A percentile compares a stretch with the other conserved stretches of the same genome.
Conservation (phyloP, 1,140 invertebrate genomes). For the Drosophila ogumai region DNA sequence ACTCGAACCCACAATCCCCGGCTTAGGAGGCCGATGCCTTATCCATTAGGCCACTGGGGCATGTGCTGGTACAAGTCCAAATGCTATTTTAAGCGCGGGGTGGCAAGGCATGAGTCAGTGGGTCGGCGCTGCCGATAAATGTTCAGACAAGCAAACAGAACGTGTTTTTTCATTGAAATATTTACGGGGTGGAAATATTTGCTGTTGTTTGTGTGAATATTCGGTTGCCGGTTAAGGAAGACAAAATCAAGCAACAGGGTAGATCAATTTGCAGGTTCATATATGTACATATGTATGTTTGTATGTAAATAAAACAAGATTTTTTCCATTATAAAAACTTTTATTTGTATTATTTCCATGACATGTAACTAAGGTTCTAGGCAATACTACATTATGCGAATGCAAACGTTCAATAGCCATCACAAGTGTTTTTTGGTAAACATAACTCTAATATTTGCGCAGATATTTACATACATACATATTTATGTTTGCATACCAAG, state of each 20-base stretch:
- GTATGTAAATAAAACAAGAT: not conserved
- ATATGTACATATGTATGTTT: not conserved
- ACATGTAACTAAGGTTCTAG: not conserved
- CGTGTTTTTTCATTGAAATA: constrained; percentile 3
- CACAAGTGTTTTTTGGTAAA: constrained; percentile 3
- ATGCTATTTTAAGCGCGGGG: not conserved
- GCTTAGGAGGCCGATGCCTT: constrained; percentile 54
- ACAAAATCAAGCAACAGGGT: not conserved
- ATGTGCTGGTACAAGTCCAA: not conserved
- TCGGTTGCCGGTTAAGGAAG: not conserved
- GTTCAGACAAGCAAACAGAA: not conserved
- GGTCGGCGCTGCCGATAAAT: too few relatives aligned
- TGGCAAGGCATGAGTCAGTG: not conserved
- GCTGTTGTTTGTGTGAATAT: not conserved
- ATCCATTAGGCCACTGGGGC: constrained; percentile 54
- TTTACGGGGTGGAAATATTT: constrained; percentile 18
- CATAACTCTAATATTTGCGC: constrained; percentile 3
- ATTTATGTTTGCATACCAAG: not conserved
- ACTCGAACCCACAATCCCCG: constrained; percentile 54
- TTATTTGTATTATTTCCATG: not conserved
- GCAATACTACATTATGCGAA: not conserved
- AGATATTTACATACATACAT: not conserved
- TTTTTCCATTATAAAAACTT: not conserved
- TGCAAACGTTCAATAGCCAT: not conserved
- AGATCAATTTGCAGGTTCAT: too few relatives aligned